Base-by-base conservation (phyloP, 2,113 vertebrate species). In the Trichomycterus rosablanca region DNA sequence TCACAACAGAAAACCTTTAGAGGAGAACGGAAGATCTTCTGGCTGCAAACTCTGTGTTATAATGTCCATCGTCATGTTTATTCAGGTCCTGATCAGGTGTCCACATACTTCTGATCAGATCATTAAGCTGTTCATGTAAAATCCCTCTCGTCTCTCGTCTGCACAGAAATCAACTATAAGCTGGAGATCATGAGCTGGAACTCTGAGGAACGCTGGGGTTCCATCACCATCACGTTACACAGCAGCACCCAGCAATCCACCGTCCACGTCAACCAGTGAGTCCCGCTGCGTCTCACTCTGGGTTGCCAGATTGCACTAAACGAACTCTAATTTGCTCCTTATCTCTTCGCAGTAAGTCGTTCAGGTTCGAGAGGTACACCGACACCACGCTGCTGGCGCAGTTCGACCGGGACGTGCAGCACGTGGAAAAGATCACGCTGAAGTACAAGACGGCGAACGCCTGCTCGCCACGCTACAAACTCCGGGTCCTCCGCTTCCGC, bases 111-210 rank as follows among this genome's bases (percentile, higher is more conserved):
- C n/a, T n/a, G n/a, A n/a, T n/a, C n/a, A n/a, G n/a, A n/a, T n/a
- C n/a, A n/a, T n/a, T n/a, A n/a, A n/a, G n/a, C n/a, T n/a, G n/a
- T n/a, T n/a, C n/a, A n/a, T n/a, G n/a, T n/a, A n/a, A n/a, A n/a
- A n/a, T n/a, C n/a, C n/a, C n/a, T n/a, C n/a, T n/a, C n/a, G n/a
- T n/a, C n/a, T n/a, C n/a, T n/a, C n/a, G n/a, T n/a, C n/a, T n/a
- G n/a, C n/a, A 24, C 67, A 98, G 95, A 80, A 49, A 88, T 87
- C 65, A 77, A 80, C 73, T 98, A 95, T 72, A 83, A 72, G 57
- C 63, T 96, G 80, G 91, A 98, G 5, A 84, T 98, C 59, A 54
- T 86, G 59, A 83, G 85, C 0, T 96, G 92, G 93, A 97, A 93
- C 69, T 80, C 79, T 57, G 74, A 81, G 0, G 35, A 67, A 28